Conservation (phyloP, 2,888 invertebrate species). For the Entomobrya proxima region DNA sequence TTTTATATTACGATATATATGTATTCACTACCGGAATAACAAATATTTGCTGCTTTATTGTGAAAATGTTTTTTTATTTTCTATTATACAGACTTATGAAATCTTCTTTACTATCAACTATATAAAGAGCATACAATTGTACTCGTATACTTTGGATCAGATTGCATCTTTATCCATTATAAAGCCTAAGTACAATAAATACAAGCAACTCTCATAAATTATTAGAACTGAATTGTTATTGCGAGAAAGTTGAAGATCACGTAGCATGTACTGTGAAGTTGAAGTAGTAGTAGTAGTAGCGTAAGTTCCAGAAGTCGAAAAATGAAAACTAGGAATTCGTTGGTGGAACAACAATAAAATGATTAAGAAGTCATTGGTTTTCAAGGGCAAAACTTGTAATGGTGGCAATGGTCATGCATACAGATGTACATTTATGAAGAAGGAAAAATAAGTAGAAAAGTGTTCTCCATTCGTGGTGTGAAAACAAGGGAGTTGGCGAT, state of each 20-base stretch:
- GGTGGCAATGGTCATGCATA: slow-evolving; percentile 54
- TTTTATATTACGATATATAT: slow-evolving; percentile 8
- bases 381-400: slow-evolving; percentile 53
- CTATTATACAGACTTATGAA: no score
- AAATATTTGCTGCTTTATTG: no score
- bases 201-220: slow-evolving; percentile 52
- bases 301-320: background rate
- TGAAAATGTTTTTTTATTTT: no score
- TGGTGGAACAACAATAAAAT: slow-evolving; percentile 52
- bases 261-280: background rate
- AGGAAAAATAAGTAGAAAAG: background rate
- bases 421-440: slow-evolving; percentile 57
- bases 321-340: background rate
- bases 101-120: no score
- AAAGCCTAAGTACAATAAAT: background rate
- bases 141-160: no score
- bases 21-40: background rate
- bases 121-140: no score
- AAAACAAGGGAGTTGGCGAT: background rate
- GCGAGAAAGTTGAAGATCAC: background rate
- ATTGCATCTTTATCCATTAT: slow-evolving; percentile 19
- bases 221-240: slow-evolving; percentile 58
- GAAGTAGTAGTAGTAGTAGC: background rate
- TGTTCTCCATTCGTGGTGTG: background rate
- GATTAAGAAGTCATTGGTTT: slow-evolving; percentile 64